phyloP scores from a whole-genome alignment of 2,888 invertebrate genomes.

The Athalia rosae region DNA sequence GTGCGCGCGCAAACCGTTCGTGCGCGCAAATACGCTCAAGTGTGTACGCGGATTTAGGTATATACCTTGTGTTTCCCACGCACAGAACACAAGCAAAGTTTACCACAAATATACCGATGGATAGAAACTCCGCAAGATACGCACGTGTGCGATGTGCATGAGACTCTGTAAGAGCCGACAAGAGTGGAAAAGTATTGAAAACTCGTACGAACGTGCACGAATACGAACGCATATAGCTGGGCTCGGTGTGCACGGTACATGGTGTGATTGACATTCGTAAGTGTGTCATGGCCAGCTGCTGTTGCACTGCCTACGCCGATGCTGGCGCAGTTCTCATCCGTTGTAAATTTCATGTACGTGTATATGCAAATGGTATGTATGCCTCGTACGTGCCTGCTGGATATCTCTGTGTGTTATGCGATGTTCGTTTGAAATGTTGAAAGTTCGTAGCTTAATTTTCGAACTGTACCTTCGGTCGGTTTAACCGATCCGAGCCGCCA shows the following conservation, averaged over 20 bases:
- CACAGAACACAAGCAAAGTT: too few species aligned
- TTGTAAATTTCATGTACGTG: constrained; percentile 8
- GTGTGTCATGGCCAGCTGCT: constrained; percentile 73
- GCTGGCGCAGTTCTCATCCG: constrained; percentile 59
- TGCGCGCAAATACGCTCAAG: too few species aligned
- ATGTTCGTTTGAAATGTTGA: too few species aligned
- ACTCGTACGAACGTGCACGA: neutral
- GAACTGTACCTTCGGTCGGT: neutral
- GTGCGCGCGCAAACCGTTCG: too few species aligned
- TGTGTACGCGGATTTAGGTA: too few species aligned
- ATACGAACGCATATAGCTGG: neutral
- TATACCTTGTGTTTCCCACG: too few species aligned
- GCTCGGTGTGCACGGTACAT: constrained; percentile 65
- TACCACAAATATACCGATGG: too few species aligned
- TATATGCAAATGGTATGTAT: neutral
- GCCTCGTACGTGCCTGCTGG: neutral
- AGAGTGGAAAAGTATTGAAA: neutral
- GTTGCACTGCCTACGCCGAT: constrained; percentile 62
- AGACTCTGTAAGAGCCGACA: neutral
- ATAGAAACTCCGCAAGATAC: too few species aligned
- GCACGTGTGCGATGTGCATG: too few species aligned
- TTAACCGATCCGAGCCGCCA: neutral
- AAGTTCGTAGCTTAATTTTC: neutral
- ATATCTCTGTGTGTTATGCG: neutral
- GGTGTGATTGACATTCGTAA: constrained; percentile 74